Conservation (phyloP, 2,888 invertebrate genomes). For the Synanthedon myopaeformis region DNA sequence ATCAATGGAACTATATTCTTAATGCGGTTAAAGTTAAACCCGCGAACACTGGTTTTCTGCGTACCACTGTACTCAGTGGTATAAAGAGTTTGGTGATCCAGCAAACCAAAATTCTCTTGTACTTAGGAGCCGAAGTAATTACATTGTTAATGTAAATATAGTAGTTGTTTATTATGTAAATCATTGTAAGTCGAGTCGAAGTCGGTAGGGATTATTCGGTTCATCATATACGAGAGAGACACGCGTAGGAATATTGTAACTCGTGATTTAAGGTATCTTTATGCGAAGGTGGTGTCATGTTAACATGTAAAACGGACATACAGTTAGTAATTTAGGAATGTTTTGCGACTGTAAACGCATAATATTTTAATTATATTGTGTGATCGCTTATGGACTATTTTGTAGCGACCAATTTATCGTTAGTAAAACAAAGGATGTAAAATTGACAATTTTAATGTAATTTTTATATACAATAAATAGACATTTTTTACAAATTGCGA, state of each 20-base stretch:
- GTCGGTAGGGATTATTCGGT: neutral
- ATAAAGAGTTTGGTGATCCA: too few relatives aligned
- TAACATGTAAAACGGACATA: neutral
- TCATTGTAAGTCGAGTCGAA: neutral
- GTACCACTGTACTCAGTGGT: too few relatives aligned
- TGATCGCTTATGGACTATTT: constrained; percentile 66
- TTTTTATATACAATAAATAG: constrained; percentile 72
- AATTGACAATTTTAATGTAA: constrained; percentile 70
- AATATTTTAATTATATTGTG: constrained; percentile 35
- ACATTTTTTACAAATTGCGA: constrained; percentile 60
- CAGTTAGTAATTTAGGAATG: constrained; percentile 19
- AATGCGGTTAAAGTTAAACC: too few relatives aligned
- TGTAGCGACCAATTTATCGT: constrained; percentile 69
- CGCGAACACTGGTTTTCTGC: too few relatives aligned
- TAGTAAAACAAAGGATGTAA: constrained; percentile 55
- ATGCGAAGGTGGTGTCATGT: constrained; percentile 14
- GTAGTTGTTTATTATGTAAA: neutral
- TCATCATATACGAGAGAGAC: neutral
- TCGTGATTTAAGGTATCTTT: neutral
- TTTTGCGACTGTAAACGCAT: constrained; percentile 48
- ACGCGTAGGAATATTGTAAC: neutral
- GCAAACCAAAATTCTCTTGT: neutral
- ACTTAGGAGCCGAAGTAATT: neutral
- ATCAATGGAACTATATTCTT: too few relatives aligned
- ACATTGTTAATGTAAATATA: neutral